phyloP scores from a whole-genome alignment of 2,797 vertebrate genomes.

The Malurus splendens region DNA sequence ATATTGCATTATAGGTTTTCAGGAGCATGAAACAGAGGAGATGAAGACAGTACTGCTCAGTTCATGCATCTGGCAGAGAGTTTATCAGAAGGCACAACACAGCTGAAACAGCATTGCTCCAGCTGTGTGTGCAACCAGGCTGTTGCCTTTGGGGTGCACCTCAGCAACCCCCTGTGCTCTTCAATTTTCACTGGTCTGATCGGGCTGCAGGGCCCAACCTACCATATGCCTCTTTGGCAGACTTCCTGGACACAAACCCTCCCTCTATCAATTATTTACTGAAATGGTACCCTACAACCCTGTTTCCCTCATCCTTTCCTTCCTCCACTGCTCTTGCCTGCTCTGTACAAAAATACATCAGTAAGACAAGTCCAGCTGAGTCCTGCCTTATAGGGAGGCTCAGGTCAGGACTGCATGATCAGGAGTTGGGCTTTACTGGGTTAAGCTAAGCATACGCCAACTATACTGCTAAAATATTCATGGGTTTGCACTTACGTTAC shows the following conservation, averaged over 20 bases:
- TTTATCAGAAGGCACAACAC: background rate
- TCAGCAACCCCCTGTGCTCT: background rate
- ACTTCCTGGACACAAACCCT: background rate
- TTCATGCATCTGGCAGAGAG: background rate
- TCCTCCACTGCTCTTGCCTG: background rate
- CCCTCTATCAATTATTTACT: background rate
- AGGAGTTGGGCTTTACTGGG: background rate
- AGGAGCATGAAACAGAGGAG: background rate
- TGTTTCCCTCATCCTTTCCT: background rate
- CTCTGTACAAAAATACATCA: background rate
- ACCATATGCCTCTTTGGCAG: background rate
- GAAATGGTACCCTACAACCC: background rate
- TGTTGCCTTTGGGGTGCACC: background rate
- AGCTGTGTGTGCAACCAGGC: background rate
- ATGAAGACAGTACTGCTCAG: background rate
- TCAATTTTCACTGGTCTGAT: background rate
- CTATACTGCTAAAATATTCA: conserved; percentile 25
- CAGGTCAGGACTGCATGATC: background rate
- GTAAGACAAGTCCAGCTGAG: background rate
- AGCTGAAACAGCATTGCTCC: background rate
- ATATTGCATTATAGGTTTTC: background rate
- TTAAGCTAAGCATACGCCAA: background rate
- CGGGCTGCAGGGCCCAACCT: background rate
- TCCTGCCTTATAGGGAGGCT: background rate
- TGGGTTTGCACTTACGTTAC: background rate